Evolutionary conservation across 2,113 vertebrate genomes (phyloP).

Genomic region (Neogobius melanostomus): DNA sequence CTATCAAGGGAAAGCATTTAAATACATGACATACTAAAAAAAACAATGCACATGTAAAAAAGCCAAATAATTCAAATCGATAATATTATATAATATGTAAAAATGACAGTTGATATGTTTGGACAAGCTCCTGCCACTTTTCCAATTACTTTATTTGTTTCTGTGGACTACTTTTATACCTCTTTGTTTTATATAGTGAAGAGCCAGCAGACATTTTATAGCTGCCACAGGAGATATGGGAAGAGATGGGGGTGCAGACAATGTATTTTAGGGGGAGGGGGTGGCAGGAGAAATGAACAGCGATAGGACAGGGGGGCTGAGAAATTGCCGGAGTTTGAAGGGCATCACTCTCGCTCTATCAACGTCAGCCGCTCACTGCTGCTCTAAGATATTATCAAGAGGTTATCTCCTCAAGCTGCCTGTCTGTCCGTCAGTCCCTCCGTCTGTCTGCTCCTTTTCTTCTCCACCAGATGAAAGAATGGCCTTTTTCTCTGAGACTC

Average conservation of each 20-base stretch:
- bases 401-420: conserved; percentile 67
- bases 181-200: conserved; percentile 19
- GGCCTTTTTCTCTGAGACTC: conserved; percentile 27
- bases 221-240: conserved; percentile 55
- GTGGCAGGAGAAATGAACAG: conserved; percentile 47
- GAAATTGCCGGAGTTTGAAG: conserved; percentile 73
- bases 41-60: no score
- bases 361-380: conserved; percentile 63
- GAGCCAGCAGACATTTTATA: conserved; percentile 61
- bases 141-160: conserved; percentile 11
- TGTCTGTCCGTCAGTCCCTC: conserved; percentile 53
- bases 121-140: conserved; percentile 9
- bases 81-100: neutral
- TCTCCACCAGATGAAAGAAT: conserved; percentile 52
- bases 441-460: conserved; percentile 58
- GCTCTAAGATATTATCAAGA: conserved; percentile 72
- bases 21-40: conserved; percentile 1
- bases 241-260: conserved; percentile 31
- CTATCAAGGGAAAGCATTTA: neutral
- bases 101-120: neutral
- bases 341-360: conserved; percentile 73
- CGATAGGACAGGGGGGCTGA: conserved; percentile 30
- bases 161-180: conserved; percentile 21
- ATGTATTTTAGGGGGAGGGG: conserved; percentile 50
- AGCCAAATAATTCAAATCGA: neutral